Evolutionary conservation across 2,888 invertebrate genomes (phyloP).

Genomic region (Aromia moschata): DNA sequence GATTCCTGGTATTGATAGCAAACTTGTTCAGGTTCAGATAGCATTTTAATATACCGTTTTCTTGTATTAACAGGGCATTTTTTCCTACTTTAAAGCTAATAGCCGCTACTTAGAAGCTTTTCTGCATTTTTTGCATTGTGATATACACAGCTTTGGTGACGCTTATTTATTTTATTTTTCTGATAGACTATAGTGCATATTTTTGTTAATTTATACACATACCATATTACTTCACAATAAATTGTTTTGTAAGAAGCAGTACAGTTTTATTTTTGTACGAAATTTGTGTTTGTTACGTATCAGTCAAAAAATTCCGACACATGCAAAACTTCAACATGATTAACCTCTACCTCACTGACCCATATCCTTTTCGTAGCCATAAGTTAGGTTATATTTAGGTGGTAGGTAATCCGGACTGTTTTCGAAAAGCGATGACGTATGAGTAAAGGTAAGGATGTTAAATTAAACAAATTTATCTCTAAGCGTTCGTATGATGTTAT

Average conservation of each 20-base stretch:
- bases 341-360: constrained; percentile 28
- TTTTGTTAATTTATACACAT: constrained; percentile 23
- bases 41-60: constrained; percentile 8
- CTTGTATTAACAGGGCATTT: constrained; percentile 4
- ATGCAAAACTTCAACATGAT: constrained; percentile 36
- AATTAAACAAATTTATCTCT: not conserved
- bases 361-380: constrained; percentile 23
- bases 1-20: too few species aligned
- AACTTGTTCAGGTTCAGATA: not conserved
- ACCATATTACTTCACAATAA: constrained; percentile 26
- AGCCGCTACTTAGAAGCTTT: not conserved
- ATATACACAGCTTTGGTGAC: constrained; percentile 20
- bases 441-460: constrained; percentile 13
- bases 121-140: constrained; percentile 20
- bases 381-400: constrained; percentile 22
- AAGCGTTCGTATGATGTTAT: constrained; percentile 1
- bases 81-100: not conserved
- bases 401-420: constrained; percentile 4
- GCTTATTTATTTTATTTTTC: constrained; percentile 23
- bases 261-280: constrained; percentile 13
- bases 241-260: constrained; percentile 18
- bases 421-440: not conserved
- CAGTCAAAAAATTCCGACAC: constrained; percentile 30
- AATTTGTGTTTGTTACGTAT: constrained; percentile 29
- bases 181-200: constrained; percentile 21